Conservation (phyloP, 2,888 invertebrate species). For the Patella ulyssiponensis region DNA sequence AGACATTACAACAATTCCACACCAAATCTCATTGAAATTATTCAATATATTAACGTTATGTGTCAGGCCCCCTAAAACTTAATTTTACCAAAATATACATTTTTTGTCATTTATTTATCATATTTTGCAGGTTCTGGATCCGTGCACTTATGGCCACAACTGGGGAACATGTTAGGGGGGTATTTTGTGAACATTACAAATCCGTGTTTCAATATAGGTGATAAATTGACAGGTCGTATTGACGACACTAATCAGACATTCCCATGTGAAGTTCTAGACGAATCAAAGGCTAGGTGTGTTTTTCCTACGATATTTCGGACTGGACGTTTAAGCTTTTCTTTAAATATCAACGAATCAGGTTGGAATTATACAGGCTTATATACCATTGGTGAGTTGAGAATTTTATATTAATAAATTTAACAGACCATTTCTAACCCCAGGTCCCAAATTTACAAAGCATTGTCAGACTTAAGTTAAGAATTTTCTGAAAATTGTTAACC, state of each 20-base stretch:
- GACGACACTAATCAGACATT: slow-evolving; percentile 44
- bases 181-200: slow-evolving; percentile 47
- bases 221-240: slow-evolving; percentile 40
- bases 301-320: slow-evolving; percentile 52
- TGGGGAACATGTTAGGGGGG: slow-evolving; percentile 53
- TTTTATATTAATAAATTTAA: not conserved
- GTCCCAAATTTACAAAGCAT: too few species aligned
- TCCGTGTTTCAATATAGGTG: slow-evolving; percentile 47
- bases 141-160: slow-evolving; percentile 38
- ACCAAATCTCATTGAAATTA: too few species aligned
- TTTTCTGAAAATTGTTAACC: too few species aligned
- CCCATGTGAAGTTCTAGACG: slow-evolving; percentile 38
- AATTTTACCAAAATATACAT: too few species aligned
- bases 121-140: slow-evolving; percentile 26
- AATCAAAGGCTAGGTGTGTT: slow-evolving; percentile 42
- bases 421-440: not conserved
- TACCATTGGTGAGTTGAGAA: slow-evolving; percentile 29
- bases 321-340: slow-evolving; percentile 39
- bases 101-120: not conserved
- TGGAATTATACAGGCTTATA: slow-evolving; percentile 46
- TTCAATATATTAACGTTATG: too few species aligned
- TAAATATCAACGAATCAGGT: slow-evolving; percentile 34
- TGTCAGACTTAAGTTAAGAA: too few species aligned
- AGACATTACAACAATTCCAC: too few species aligned
- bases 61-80: too few species aligned